phyloP scores from a whole-genome alignment of 2,888 invertebrate species.

The Tenthredo scrophulariae region DNA sequence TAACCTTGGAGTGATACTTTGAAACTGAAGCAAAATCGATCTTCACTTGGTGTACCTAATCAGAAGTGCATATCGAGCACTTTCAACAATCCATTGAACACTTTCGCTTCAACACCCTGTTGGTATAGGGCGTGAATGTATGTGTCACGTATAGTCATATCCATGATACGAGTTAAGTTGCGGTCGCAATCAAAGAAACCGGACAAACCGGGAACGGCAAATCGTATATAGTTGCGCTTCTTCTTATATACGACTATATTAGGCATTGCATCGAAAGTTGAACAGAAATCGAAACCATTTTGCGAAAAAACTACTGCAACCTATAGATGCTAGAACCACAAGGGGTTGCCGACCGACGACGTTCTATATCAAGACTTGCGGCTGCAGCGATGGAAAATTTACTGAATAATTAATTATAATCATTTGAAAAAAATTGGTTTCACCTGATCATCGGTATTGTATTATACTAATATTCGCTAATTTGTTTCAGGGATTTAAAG shows the following conservation, averaged over 20 bases:
- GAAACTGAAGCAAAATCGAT: constrained; percentile 24
- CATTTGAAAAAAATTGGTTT: neutral
- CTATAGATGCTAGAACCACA: constrained; percentile 8
- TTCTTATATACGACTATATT: constrained; percentile 56
- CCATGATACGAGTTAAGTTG: neutral
- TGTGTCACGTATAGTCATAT: neutral
- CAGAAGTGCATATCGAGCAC: constrained; percentile 21
- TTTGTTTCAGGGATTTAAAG: constrained; percentile 89
- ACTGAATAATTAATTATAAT: neutral
- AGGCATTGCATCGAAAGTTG: constrained; percentile 60
- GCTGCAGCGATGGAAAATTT: neutral
- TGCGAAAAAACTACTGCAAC: constrained; percentile 44
- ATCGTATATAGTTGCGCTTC: constrained; percentile 25
- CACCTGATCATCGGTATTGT: neutral
- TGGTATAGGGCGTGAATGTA: neutral
- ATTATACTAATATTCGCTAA: neutral
- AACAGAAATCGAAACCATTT: constrained; percentile 59
- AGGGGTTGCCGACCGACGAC: constrained; percentile 11
- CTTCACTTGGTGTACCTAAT: neutral
- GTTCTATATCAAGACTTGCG: neutral
- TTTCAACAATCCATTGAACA: constrained; percentile 15
- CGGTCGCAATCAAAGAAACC: constrained; percentile 22
- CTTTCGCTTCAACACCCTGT: constrained; percentile 20
- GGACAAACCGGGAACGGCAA: constrained; percentile 21
- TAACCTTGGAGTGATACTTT: constrained; percentile 29